Conservation (phyloP, 2,888 invertebrate genomes). For the Harpalus rubripes region DNA sequence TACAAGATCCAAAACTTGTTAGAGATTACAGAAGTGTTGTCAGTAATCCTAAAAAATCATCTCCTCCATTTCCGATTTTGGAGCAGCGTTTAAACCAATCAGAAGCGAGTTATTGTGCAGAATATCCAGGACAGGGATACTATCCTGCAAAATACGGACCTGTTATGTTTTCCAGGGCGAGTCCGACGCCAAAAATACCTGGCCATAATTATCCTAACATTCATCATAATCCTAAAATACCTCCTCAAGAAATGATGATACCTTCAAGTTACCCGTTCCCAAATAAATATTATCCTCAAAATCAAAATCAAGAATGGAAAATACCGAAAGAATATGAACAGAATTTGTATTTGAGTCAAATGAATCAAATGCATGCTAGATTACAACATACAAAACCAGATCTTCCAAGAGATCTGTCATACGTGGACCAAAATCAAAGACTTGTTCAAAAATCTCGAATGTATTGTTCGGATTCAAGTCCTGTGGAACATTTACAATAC, state of each 20-base stretch:
- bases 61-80: conserved; percentile 63
- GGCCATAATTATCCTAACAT: conserved; percentile 11
- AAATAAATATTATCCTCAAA: conserved; percentile 51
- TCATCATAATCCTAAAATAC: conserved; percentile 20
- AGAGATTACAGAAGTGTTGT: conserved; percentile 46
- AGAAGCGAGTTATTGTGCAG: conserved; percentile 8
- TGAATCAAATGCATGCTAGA: conserved; percentile 63
- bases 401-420: conserved; percentile 47
- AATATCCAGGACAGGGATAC: conserved; percentile 39
- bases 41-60: conserved; percentile 51
- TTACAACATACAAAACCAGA: conserved; percentile 28
- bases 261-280: conserved; percentile 23
- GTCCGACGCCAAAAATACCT: conserved; percentile 37
- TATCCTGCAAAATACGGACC: conserved; percentile 26
- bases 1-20: conserved; percentile 39
- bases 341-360: conserved; percentile 55
- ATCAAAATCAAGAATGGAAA: conserved; percentile 46
- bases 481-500: conserved; percentile 49
- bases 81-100: conserved; percentile 55
- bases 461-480: conserved; percentile 13
- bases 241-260: conserved; percentile 54
- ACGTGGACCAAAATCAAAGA: conserved; percentile 52
- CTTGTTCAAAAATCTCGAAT: conserved; percentile 31
- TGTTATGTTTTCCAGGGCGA: conserved; percentile 51
- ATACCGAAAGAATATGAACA: conserved; percentile 47